Evolutionary conservation across 2,113 vertebrate genomes (phyloP), one percentile per base, ranked within the genome.

Genomic region (Bufo gargarizans): DNA sequence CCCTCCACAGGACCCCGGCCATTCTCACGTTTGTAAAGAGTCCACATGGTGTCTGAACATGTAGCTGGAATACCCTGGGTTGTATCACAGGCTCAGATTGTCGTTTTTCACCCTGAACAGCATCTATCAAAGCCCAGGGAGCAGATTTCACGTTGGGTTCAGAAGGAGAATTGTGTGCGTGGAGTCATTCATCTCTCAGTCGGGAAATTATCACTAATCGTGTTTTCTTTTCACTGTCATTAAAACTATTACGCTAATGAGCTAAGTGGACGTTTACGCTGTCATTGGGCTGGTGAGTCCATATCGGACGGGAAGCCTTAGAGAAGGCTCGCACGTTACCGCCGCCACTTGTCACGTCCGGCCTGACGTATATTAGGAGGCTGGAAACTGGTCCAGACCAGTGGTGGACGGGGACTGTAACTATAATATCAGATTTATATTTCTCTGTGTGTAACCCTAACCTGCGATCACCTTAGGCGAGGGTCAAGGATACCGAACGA

Each of bases 251-350:
- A 88, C 22, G 22, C 69, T 77, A 90, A 90, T 94, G 89, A 93
- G 93, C 92, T 92, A 90, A 90, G 89, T 82, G 92, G 93, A 92
- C 86, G 85, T 92, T 91, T 90, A 67, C 76, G 10, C 20, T 43
- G 65, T 86, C 74, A 65, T 53, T 50, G 17, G 43, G 61, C 22
- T 43, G 17, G 69, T 20, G 49, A 58, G 71, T 69, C 67, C 59
- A 76, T 58, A 58, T 33, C 3, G 55, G 50, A 0, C 6, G 76
- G 50, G n/a, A 43, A 33, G 43, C 50, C 61, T 20, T 53, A 59
- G 47, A 50, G n/a, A 84, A 71, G 47, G 49, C 55, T 59, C 6
- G 22, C 33, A 63, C 77, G 69, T 67, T 77, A 45, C 61, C 55
- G 69, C 20, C 4, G 80, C 72, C 19, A 4, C 80, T 49, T 45